A percentile compares a stretch with the other conserved stretches of the same genome.
These are phyloP conservation scores for Acropora tenuis DNA, from an alignment of 64 coral and sea anemone species.

Conservation along the genomic window DNA sequence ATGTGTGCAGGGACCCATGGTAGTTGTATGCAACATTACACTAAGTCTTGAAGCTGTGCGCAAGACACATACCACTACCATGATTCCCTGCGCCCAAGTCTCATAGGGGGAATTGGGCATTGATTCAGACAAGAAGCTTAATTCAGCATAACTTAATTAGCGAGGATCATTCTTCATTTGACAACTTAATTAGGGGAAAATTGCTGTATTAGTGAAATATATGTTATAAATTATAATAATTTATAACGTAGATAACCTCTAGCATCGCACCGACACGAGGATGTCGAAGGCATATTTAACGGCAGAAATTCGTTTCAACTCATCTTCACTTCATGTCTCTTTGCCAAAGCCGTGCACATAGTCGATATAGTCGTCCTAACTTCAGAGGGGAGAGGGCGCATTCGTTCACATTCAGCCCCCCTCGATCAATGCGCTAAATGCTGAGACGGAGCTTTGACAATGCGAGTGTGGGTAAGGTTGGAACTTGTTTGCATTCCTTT, in stretches of 20 bases:
- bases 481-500: slow-evolving; percentile 35
- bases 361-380: too few relatives aligned
- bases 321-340: too few relatives aligned
- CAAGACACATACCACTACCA: background rate
- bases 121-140: background rate
- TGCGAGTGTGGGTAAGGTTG: slow-evolving; percentile 23
- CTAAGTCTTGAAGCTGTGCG: background rate
- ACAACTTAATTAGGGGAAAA: background rate
- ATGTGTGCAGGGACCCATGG: background rate
- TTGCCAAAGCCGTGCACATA: too few relatives aligned
- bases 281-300: slow-evolving; percentile 22
- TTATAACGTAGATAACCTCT: slow-evolving; percentile 2
- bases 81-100: background rate
- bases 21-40: background rate
- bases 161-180: background rate
- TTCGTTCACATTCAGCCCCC: too few relatives aligned
- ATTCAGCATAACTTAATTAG: background rate
- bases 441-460: background rate
- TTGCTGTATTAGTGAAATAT: background rate
- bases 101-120: background rate
- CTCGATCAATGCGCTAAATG: background rate
- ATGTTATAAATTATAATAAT: background rate
- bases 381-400: too few relatives aligned
- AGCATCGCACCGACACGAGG: slow-evolving; percentile 21
- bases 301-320: background rate